phyloP scores from a whole-genome alignment of 2,113 vertebrate species.

The Corythornis madagascariensis region DNA sequence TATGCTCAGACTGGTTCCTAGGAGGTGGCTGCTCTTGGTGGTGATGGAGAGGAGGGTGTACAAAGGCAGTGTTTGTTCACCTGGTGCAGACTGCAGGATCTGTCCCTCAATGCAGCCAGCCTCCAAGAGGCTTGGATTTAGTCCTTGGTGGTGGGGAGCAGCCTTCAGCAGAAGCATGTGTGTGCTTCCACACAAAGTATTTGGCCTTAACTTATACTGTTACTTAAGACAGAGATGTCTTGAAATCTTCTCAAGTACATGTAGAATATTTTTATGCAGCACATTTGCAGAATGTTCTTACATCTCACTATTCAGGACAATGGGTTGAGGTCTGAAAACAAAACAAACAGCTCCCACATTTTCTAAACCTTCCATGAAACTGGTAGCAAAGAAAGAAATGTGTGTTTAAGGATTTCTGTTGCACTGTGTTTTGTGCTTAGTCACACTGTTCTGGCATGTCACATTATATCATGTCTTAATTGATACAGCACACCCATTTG shows the following conservation, averaged over 20 bases:
- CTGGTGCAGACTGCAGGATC: neutral
- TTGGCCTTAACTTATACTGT: neutral
- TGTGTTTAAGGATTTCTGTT: neutral
- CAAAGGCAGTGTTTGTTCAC: neutral
- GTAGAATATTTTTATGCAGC: neutral
- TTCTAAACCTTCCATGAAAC: neutral
- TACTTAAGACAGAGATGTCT: neutral
- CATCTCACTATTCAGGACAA: neutral
- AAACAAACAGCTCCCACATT: neutral
- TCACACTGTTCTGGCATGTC: neutral
- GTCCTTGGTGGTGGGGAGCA: neutral
- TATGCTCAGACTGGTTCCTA: neutral
- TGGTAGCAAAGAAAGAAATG: neutral
- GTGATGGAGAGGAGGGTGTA: neutral
- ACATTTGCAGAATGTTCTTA: neutral
- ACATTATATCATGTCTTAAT: neutral
- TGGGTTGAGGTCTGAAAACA: neutral
- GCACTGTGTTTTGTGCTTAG: neutral
- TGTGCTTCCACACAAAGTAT: neutral
- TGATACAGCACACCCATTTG: neutral
- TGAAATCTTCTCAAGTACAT: neutral
- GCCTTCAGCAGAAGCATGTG: neutral
- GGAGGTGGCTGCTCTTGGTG: neutral
- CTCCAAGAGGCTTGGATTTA: neutral
- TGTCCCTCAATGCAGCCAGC: accelerated